Base-by-base conservation (phyloP, 2,797 vertebrate species). In the Darevskia nairensis region DNA sequence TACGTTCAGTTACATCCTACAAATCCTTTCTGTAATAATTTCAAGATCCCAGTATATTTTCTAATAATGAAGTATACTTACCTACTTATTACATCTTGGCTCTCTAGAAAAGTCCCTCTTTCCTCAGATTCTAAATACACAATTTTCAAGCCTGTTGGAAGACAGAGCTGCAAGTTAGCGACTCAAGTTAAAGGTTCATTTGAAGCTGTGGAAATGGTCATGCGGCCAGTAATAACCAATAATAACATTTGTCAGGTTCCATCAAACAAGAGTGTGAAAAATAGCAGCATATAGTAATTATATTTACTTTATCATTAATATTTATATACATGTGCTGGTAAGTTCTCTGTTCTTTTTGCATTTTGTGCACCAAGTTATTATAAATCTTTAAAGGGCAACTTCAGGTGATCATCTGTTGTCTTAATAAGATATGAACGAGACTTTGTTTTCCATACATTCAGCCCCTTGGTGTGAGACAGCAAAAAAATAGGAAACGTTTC, bases 11-110 rank as follows among this genome's bases (percentile, higher is more conserved):
- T 80, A 0, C 85, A 90, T 90, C 86, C 23, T 77, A 92, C 5
- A 23, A 85, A 55, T 86, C 35, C 4, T 27, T 21, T 89, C 87
- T 91, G 21, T 46, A 87, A 89, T 80, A 17, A 84, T 11, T 44
- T 79, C 5, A 55, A 9, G 9, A n/a, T 77, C 23, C 41, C 7
- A 32, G 84, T 3, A 10, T 46, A 35, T 68, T 68, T 79, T 83
- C 19, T 21, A 89, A 23, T 61, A 88, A 85, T 50, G 61, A 68
- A 80, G 72, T 82, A 75, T 44, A 92, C 91, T 94, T 88, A 99
- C 99, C 97, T 97, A 92, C 95, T 96, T 94, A 97, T 93, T 91
- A 98, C 91, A 90, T 79, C 91, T 94, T 95, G 96, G 44, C 93
- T 96, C 11, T 95, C 93, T 91, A 97, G 90, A 89, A 89, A 68